These are phyloP conservation scores for Cyclura pinguis DNA, from an alignment of 2,797 vertebrate genomes.

Conservation along the genomic window DNA sequence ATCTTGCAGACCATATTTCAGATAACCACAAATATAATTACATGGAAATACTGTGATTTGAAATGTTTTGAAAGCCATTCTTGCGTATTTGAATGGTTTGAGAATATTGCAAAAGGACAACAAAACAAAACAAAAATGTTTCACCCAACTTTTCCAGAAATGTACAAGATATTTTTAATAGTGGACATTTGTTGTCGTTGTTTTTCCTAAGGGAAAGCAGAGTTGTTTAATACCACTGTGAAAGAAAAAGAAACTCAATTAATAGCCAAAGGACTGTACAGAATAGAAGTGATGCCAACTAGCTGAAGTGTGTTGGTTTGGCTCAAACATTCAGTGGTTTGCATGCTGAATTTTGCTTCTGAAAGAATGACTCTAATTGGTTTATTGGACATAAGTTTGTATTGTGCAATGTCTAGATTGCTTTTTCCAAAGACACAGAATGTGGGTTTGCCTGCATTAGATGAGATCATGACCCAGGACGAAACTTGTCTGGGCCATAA, in stretches of 20 bases:
- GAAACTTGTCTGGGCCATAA: background rate
- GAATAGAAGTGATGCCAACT: constrained; percentile 53
- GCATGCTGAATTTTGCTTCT: constrained; percentile 46
- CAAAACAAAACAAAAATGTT: constrained; percentile 57
- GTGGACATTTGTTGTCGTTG: constrained; percentile 25
- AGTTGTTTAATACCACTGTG: constrained; percentile 44
- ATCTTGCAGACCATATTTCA: background rate
- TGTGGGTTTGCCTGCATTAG: background rate
- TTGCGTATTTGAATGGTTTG: constrained; percentile 66
- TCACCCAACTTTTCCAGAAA: constrained; percentile 50
- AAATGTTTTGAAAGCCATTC: constrained; percentile 54
- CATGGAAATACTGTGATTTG: background rate
- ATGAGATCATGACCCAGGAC: background rate
- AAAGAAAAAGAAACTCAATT: constrained; percentile 59
- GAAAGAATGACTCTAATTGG: background rate
- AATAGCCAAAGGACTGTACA: constrained; percentile 63
- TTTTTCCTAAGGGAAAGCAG: constrained; percentile 65
- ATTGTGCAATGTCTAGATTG: constrained; percentile 7
- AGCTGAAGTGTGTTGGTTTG: constrained; percentile 69
- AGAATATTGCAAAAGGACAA: constrained; percentile 45
- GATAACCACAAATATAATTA: background rate
- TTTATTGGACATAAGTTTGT: background rate
- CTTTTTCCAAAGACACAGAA: constrained; percentile 50
- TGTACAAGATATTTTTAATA: constrained; percentile 6
- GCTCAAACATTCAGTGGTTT: constrained; percentile 36